Evolutionary conservation across 1,140 invertebrate species (phyloP).

Genomic region (Parapsyche elsis): DNA sequence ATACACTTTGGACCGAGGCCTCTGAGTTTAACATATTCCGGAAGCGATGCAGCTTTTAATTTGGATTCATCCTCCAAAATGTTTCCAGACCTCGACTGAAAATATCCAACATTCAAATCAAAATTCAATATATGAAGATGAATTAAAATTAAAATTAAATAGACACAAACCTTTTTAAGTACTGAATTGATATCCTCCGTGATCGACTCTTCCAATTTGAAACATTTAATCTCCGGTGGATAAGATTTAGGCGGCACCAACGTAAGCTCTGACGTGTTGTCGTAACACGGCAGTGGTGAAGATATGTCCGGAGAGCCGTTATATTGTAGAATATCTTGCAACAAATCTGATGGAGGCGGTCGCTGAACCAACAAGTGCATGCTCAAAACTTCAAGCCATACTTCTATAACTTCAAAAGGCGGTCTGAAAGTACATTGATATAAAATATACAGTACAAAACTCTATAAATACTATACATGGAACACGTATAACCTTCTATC

Average conservation of each 20-base stretch:
- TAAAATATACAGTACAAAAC: slow-evolving; percentile 14
- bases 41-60: slow-evolving; percentile 13
- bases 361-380: slow-evolving; percentile 76
- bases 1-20: slow-evolving; percentile 60
- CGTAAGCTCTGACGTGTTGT: not conserved
- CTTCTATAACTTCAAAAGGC: slow-evolving; percentile 86
- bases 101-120: slow-evolving; percentile 27
- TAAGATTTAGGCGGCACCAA: slow-evolving; percentile 10
- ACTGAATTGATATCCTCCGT: slow-evolving; percentile 16
- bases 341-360: slow-evolving; percentile 73
- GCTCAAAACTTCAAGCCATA: slow-evolving; percentile 82
- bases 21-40: slow-evolving; percentile 29
- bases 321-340: slow-evolving; percentile 82
- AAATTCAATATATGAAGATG: slow-evolving; percentile 9
- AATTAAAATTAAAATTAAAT: not conserved
- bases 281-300: not conserved
- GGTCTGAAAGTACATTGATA: slow-evolving; percentile 69
- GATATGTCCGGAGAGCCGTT: slow-evolving; percentile 60
- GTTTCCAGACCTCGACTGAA: slow-evolving; percentile 59
- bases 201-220: slow-evolving; percentile 8
- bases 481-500: slow-evolving; percentile 75
- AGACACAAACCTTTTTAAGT: slow-evolving; percentile 39
- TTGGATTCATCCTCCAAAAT: slow-evolving; percentile 44
- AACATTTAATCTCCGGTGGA: slow-evolving; percentile 18
- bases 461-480: not conserved